Percentiles rank a stretch among this genome's conserved stretches.
Conservation (phyloP, 2,113 vertebrate genomes). For the Chaetops frenatus region DNA sequence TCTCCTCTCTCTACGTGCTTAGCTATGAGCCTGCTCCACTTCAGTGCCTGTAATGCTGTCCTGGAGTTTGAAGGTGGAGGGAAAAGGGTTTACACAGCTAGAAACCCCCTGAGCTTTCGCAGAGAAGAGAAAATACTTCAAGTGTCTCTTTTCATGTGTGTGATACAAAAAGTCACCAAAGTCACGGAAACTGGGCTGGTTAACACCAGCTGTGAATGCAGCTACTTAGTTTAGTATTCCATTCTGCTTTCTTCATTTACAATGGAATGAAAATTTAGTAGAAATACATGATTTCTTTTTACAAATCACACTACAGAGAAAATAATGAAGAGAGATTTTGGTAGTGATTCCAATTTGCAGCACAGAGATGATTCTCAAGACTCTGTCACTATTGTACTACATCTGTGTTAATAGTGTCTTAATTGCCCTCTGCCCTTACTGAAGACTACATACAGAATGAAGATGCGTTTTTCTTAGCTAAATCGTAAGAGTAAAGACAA, state of each 20-base stretch:
- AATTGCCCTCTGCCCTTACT: not conserved
- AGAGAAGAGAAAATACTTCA: not conserved
- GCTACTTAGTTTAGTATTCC: not conserved
- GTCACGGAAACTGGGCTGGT: not conserved
- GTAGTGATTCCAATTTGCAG: not conserved
- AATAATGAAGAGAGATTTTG: not conserved
- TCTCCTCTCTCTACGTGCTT: not conserved
- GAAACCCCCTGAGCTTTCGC: not conserved
- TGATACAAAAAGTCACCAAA: not conserved
- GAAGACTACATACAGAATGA: not conserved
- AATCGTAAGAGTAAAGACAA: not conserved
- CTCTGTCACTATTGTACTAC: not conserved
- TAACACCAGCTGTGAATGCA: not conserved
- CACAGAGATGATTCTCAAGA: not conserved
- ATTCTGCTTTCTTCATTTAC: not conserved
- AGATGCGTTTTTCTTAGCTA: not conserved
- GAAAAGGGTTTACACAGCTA: not conserved
- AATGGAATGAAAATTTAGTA: not conserved
- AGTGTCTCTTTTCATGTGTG: not conserved
- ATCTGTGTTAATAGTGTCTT: not conserved
- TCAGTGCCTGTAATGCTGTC: rapidly evolving
- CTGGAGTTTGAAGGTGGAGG: not conserved
- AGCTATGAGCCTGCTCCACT: not conserved
- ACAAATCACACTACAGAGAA: not conserved
- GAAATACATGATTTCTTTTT: not conserved